A percentile compares a stretch with the other conserved stretches of the same genome.
These are phyloP conservation scores for Heliconius ismenius DNA, from an alignment of 2,888 invertebrate species.

Conservation along the genomic window DNA sequence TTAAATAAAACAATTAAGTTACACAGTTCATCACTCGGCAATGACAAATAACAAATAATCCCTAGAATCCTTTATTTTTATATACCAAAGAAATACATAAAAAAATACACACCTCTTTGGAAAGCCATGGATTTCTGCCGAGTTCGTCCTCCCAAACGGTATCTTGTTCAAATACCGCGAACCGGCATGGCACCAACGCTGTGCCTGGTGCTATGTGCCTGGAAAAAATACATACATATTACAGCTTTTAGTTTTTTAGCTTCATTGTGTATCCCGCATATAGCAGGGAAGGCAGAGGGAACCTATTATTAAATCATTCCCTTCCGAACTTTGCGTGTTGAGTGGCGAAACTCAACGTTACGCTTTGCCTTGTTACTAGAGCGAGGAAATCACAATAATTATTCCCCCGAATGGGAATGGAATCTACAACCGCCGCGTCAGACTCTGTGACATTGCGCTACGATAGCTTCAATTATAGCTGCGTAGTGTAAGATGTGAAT, in stretches of 20 bases:
- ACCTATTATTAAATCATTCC: not conserved
- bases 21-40: no score
- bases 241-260: no score
- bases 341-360: not conserved
- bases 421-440: no score
- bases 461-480: no score
- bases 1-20: no score
- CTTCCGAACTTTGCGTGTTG: not conserved
- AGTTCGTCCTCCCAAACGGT: slow-evolving; percentile 90
- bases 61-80: no score
- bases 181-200: slow-evolving; percentile 88
- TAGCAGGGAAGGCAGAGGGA: not conserved
- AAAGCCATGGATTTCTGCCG: slow-evolving; percentile 92
- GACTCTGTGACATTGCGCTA: no score
- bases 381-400: no score
- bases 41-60: no score
- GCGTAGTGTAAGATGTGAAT: no score
- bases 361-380: not conserved
- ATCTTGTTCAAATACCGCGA: slow-evolving; percentile 89
- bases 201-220: slow-evolving; percentile 85
- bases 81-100: not conserved
- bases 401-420: no score
- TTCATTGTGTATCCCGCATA: no score
- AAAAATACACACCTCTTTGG: slow-evolving; percentile 81
- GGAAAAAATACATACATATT: slow-evolving; percentile 43